phyloP scores from a whole-genome alignment of 1,140 invertebrate species.

The Delia radicum region DNA sequence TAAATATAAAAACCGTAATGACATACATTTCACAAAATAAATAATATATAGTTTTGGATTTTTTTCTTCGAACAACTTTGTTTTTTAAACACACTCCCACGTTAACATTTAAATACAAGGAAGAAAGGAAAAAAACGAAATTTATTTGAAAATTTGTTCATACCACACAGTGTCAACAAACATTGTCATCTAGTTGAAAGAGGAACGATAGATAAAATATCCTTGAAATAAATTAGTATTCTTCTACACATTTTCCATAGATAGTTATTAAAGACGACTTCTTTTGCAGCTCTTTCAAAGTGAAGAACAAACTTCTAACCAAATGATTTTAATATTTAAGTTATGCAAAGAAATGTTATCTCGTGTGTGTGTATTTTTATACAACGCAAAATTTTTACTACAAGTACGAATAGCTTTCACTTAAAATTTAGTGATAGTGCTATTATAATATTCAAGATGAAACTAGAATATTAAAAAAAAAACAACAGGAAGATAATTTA shows the following conservation, averaged over 20 bases:
- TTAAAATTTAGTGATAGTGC: neutral
- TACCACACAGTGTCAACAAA: neutral
- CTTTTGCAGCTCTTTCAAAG: neutral
- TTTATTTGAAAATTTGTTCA: neutral
- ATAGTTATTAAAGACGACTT: neutral
- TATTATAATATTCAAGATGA: neutral
- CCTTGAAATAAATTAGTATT: conserved; percentile 5
- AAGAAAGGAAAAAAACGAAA: neutral
- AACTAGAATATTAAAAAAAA: neutral
- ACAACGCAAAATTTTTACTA: neutral
- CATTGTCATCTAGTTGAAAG: neutral
- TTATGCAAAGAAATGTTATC: neutral
- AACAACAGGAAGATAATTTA: no score
- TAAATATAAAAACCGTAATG: neutral
- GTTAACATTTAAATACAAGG: neutral
- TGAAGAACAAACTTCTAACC: neutral
- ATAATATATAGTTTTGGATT: neutral
- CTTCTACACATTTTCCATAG: neutral
- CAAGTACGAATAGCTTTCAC: neutral
- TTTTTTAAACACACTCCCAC: neutral
- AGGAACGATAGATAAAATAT: neutral
- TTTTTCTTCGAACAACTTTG: no score
- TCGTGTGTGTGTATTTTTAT: neutral
- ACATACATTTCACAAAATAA: neutral
- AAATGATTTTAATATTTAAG: neutral